Conservation (phyloP, 2,113 vertebrate species). For the Hoplias malabaricus region DNA sequence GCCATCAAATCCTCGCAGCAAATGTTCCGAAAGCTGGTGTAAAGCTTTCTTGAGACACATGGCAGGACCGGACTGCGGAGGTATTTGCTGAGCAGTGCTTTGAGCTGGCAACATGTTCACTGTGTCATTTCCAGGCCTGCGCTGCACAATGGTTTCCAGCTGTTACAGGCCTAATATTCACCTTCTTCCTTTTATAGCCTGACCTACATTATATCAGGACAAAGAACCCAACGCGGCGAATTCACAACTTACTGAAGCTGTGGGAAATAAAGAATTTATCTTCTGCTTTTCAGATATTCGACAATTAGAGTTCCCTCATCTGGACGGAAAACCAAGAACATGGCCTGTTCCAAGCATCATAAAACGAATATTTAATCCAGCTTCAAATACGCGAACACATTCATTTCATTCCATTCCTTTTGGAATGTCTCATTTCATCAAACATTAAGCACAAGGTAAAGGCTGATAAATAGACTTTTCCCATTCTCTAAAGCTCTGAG, state of each 20-base stretch:
- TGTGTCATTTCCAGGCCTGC: conserved; percentile 68
- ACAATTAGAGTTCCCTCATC: conserved; percentile 1
- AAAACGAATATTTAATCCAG: conserved; percentile 8
- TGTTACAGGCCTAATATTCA: conserved; percentile 68
- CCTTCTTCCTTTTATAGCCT: background rate
- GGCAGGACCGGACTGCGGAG: background rate
- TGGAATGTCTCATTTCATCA: background rate
- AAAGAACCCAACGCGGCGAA: background rate
- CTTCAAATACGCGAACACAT: conserved; percentile 18
- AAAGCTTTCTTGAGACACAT: no score
- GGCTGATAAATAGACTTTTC: conserved; percentile 19
- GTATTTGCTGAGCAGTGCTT: background rate
- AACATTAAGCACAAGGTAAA: background rate
- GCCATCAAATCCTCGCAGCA: no score
- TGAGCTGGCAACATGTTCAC: conserved; percentile 78
- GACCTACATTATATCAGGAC: background rate
- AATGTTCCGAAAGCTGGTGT: no score
- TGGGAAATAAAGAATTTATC: conserved; percentile 9
- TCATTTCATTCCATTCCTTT: background rate
- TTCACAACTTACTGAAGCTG: conserved; percentile 11
- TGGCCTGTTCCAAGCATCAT: conserved; percentile 8
- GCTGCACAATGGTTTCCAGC: conserved; percentile 87
- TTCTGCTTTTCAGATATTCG: background rate
- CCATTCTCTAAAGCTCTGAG: no score
- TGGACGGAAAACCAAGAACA: background rate